Conservation (phyloP, 30 jellyfish, hydroid and myxozoan genomes). For the Turritopsis dohrnii region DNA sequence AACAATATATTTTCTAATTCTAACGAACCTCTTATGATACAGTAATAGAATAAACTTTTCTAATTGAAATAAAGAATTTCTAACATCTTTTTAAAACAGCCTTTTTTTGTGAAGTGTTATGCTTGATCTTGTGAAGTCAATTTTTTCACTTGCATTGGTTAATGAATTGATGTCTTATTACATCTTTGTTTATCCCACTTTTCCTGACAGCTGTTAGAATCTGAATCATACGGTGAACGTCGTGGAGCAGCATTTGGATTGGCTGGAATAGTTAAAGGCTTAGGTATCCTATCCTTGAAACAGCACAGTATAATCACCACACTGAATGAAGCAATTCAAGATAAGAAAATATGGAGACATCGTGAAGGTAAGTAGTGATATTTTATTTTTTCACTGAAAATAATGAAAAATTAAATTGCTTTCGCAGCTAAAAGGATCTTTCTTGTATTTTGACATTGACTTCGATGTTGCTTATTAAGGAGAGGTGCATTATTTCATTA, state of each 20-base stretch:
- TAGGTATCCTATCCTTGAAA: constrained; percentile 84
- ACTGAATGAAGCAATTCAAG: constrained; percentile 74
- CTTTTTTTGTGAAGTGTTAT: too few relatives aligned
- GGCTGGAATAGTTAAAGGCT: constrained; percentile 97
- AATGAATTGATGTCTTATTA: background rate
- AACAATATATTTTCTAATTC: background rate
- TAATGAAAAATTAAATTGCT: too few relatives aligned
- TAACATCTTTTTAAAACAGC: too few relatives aligned
- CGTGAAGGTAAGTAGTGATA: constrained; percentile 63
- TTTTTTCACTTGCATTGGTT: background rate
- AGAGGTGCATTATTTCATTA: too few relatives aligned
- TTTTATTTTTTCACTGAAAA: background rate
- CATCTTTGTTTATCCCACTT: background rate
- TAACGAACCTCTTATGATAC: too few relatives aligned
- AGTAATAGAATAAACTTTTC: too few relatives aligned
- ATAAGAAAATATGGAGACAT: constrained; percentile 71
- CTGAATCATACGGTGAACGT: constrained; percentile 96
- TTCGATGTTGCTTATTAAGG: too few relatives aligned
- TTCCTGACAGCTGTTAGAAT: constrained; percentile 54
- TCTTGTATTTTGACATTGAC: too few relatives aligned
- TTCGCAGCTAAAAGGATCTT: too few relatives aligned
- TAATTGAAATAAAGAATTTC: too few relatives aligned
- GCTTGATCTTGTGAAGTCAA: background rate
- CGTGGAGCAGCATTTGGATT: constrained; percentile 98
- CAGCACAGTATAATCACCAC: constrained; percentile 79